Evolutionary conservation across 2,888 invertebrate genomes (phyloP).

Genomic region (Meiosimyza decipiens): DNA sequence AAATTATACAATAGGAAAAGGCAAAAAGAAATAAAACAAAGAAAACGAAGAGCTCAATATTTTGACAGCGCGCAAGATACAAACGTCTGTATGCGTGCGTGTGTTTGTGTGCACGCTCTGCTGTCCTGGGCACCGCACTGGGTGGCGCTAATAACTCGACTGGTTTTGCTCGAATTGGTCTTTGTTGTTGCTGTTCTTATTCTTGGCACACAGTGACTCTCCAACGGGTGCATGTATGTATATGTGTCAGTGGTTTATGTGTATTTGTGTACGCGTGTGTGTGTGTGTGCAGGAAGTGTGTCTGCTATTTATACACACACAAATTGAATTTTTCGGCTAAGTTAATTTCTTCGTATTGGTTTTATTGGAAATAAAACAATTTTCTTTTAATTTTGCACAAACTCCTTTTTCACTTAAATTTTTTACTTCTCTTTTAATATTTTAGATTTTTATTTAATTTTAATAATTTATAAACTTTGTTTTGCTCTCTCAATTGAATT

Average conservation of each 20-base stretch:
- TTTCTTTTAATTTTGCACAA: not conserved
- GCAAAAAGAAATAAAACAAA: not conserved
- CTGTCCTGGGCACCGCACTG: slow-evolving; percentile 4
- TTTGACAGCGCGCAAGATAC: no score
- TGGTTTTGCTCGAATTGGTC: not conserved
- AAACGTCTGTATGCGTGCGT: not conserved
- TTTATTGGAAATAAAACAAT: not conserved
- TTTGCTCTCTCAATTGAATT: slow-evolving; percentile 10
- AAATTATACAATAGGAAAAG: not conserved
- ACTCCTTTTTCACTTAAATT: slow-evolving; percentile 2
- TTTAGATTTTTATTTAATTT: not conserved
- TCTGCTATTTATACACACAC: slow-evolving; percentile 13
- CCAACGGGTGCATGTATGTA: not conserved
- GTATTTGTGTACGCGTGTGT: not conserved
- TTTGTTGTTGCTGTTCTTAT: not conserved
- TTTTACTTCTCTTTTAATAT: slow-evolving; percentile 1
- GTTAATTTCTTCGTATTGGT: not conserved
- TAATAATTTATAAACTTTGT: not conserved
- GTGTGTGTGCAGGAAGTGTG: slow-evolving; percentile 14
- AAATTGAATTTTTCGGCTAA: slow-evolving; percentile 12
- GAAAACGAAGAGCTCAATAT: not conserved
- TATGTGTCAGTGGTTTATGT: slow-evolving; percentile 4
- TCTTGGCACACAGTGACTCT: not conserved
- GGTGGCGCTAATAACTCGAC: slow-evolving; percentile 24
- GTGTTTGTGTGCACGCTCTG: not conserved